phyloP scores from a whole-genome alignment of 1,140 invertebrate species.

The Anoplolepis gracilipes region DNA sequence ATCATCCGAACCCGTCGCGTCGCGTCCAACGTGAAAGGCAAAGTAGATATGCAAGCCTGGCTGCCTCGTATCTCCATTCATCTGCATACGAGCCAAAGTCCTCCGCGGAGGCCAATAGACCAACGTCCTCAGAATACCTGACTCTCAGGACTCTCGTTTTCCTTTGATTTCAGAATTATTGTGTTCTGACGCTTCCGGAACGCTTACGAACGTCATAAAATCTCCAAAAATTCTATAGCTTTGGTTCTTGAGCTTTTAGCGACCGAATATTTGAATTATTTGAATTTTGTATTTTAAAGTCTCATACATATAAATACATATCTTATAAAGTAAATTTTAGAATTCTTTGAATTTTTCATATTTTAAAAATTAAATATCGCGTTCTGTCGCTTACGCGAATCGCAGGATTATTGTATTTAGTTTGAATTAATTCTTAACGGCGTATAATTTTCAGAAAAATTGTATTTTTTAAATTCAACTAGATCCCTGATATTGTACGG shows the following conservation, averaged over 20 bases:
- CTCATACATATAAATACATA: background rate
- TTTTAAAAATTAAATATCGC: background rate
- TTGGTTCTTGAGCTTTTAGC: background rate
- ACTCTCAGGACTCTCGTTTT: conserved; percentile 2
- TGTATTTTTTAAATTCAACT: background rate
- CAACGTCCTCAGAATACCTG: conserved; percentile 22
- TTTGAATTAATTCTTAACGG: background rate
- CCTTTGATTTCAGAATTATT: conserved; percentile 55
- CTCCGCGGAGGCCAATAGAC: conserved; percentile 45
- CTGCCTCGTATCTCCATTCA: conserved; percentile 60
- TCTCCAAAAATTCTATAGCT: background rate
- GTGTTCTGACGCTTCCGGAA: conserved; percentile 10
- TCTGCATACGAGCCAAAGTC: conserved; percentile 54
- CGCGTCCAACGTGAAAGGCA: conserved; percentile 33
- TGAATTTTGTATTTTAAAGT: background rate
- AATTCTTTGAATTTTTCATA: background rate
- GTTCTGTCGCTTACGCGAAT: background rate
- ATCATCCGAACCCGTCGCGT: background rate
- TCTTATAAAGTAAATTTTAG: background rate
- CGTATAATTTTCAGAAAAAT: background rate
- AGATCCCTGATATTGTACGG: background rate
- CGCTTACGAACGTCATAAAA: background rate
- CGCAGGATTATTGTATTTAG: background rate
- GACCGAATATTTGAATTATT: background rate
- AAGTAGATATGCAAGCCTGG: conserved; percentile 52